Conservation (phyloP, 2,797 vertebrate species). For the Typhlichthys subterraneus region DNA sequence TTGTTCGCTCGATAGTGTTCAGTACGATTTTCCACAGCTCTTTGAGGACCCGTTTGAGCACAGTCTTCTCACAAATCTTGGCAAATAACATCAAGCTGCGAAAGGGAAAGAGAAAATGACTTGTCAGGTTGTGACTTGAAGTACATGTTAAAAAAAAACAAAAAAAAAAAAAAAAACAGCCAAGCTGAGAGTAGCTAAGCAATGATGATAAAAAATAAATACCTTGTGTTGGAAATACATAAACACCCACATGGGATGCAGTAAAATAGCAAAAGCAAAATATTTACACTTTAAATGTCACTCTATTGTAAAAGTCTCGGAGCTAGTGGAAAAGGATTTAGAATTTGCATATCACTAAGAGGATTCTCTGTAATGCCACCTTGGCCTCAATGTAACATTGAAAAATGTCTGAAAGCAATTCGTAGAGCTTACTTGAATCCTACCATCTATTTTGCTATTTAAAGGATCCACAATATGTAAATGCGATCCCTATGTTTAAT, state of each 20-base stretch:
- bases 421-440: constrained; percentile 42
- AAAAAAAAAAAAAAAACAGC: constrained; percentile 10
- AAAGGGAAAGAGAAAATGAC: constrained; percentile 24
- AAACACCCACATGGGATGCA: constrained; percentile 45
- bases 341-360: constrained; percentile 75
- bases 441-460: constrained; percentile 30
- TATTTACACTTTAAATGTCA: constrained; percentile 59
- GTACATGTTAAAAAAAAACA: background rate
- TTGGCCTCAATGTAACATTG: constrained; percentile 70
- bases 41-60: constrained; percentile 94
- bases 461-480: constrained; percentile 42
- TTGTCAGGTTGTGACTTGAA: constrained; percentile 40
- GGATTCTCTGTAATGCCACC: constrained; percentile 72
- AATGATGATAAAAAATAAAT: constrained; percentile 25
- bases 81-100: constrained; percentile 92
- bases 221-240: background rate
- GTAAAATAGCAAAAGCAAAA: constrained; percentile 34
- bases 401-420: constrained; percentile 58
- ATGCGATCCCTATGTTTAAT: constrained; percentile 15
- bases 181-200: constrained; percentile 2
- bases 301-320: constrained; percentile 54
- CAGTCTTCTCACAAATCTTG: constrained; percentile 99
- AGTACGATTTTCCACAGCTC: constrained; percentile 97
- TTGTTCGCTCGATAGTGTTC: constrained; percentile 93
- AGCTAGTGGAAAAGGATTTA: constrained; percentile 66